A percentile compares a stretch with the other conserved stretches of the same genome.
phyloP scores from a whole-genome alignment of 2,888 invertebrate species.

The Amphipyra berbera region DNA sequence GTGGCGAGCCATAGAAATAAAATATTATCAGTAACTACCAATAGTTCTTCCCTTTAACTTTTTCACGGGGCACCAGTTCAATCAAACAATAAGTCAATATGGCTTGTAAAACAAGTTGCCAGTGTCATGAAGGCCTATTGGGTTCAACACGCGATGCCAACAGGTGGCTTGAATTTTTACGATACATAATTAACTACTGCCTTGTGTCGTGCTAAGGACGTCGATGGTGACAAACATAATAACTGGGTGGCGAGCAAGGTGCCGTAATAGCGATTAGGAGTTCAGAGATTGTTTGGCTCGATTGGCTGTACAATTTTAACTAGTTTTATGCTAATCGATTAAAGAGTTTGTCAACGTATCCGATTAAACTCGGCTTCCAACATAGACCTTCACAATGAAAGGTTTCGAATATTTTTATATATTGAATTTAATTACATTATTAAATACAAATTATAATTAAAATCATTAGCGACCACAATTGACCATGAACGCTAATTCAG shows the following conservation, averaged over 20 bases:
- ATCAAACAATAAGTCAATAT: constrained; percentile 29
- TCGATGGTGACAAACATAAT: constrained; percentile 12
- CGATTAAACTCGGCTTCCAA: too few relatives aligned
- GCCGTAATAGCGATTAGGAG: neutral
- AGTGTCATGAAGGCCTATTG: constrained; percentile 36
- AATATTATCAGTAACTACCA: too few relatives aligned
- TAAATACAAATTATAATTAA: too few relatives aligned
- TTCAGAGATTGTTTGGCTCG: constrained; percentile 4
- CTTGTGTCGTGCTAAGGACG: constrained; percentile 19
- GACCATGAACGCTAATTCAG: neutral
- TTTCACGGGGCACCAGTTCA: constrained; percentile 4
- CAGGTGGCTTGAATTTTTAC: constrained; percentile 63
- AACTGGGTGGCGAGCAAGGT: constrained; percentile 8
- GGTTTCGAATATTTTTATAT: too few relatives aligned
- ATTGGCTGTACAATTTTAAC: too few relatives aligned
- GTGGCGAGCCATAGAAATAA: too few relatives aligned
- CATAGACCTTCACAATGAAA: too few relatives aligned
- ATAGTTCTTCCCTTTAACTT: constrained; percentile 1
- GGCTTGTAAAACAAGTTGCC: constrained; percentile 18
- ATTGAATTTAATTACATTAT: too few relatives aligned
- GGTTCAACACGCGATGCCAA: constrained; percentile 59
- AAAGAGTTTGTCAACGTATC: too few relatives aligned
- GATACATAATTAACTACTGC: constrained; percentile 58
- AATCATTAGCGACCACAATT: too few relatives aligned
- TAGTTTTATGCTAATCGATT: too few relatives aligned